Base-by-base conservation (phyloP, 2,888 invertebrate species). In the Agriotes lineatus region DNA sequence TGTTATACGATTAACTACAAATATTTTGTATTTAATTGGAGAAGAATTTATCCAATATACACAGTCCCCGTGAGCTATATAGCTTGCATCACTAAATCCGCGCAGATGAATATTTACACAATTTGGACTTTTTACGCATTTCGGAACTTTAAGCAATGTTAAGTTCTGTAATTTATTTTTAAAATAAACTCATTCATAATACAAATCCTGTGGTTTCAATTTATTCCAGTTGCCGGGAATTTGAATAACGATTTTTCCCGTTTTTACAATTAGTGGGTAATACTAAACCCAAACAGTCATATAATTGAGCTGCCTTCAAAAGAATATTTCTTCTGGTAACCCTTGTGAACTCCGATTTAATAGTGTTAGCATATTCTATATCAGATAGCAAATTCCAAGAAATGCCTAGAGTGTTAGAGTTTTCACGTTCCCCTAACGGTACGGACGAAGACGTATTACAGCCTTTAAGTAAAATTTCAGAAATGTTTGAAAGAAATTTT, bases 1-100 rank as follows among this genome's bases (percentile, higher is more conserved):
- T 9, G 37, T 30, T 19, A 69, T 54, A 1, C 64, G 0, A 44
- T 69, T 64, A 9, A 35, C 57, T 16, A 69, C 65, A 30, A 59
- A 59, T 10, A 42, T 18, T 18, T 59, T 44, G 5, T 12, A 45
- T 7, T 12, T 20, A 12, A 25, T 20, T 2, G 59, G 12, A 5
- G 1, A 10, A 6, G 30, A 12, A 22, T 30, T 20, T 9, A 59
- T 22, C 42, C 45, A 42, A 14, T 30, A 48, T 7, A 60, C 19
- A 14, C 48, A 45, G 5, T 48, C 60, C 1, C 48, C 60, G 18
- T 48, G 35, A 4, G 60, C 60, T 2, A 9, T 12, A 10, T 25
- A 44, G 19, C 30, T 16, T 37, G 19, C 9, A 19, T 16, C 57
- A 10, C 14, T 19, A 30, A 52, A 52, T 5, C 14, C 52, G 14